These are phyloP conservation scores for Diacarnus erythraeanus DNA, from an alignment of 37 sponge, comb jelly and placozoan species.

Conservation along the genomic window DNA sequence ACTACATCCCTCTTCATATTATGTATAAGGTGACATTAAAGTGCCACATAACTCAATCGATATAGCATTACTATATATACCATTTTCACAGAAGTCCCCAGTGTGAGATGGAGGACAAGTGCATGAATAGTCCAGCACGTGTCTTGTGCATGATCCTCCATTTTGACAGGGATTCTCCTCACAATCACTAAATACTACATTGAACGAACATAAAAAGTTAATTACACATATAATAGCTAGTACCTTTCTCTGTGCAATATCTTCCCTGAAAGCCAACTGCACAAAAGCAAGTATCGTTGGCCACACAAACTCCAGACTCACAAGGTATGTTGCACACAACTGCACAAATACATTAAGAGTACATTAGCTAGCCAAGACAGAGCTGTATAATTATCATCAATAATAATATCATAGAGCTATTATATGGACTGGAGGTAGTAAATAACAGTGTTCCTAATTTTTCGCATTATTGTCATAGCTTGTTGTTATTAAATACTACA, in stretches of 20 bases:
- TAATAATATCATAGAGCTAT: too few species aligned
- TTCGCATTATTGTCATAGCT: too few species aligned
- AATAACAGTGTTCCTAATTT: too few species aligned
- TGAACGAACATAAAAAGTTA: background rate
- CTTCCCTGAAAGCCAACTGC: conserved; percentile 43
- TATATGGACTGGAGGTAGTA: too few species aligned
- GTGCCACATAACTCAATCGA: too few species aligned
- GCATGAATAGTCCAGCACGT: conserved; percentile 19
- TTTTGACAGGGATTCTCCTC: conserved; percentile 48
- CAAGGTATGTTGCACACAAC: conserved; percentile 69
- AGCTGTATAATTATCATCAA: too few species aligned
- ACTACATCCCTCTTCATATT: too few species aligned
- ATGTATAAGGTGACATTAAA: too few species aligned
- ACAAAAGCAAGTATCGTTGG: conserved; percentile 55
- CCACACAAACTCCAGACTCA: conserved; percentile 65
- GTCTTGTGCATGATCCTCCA: conserved; percentile 35
- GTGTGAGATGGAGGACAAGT: conserved; percentile 18
- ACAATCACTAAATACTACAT: conserved; percentile 21
- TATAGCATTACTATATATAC: conserved; percentile 10
- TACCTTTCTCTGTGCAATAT: conserved; percentile 1
- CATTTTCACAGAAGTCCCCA: conserved; percentile 35
- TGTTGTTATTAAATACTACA: too few species aligned
- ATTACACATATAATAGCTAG: background rate
- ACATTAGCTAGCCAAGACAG: too few species aligned
- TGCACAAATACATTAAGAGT: conserved; percentile 13